Percentiles rank a stretch among this genome's conserved stretches.
These are phyloP conservation scores for Peromyscus californicus DNA, from an alignment of 2,113 vertebrate species.

Conservation along the genomic window DNA sequence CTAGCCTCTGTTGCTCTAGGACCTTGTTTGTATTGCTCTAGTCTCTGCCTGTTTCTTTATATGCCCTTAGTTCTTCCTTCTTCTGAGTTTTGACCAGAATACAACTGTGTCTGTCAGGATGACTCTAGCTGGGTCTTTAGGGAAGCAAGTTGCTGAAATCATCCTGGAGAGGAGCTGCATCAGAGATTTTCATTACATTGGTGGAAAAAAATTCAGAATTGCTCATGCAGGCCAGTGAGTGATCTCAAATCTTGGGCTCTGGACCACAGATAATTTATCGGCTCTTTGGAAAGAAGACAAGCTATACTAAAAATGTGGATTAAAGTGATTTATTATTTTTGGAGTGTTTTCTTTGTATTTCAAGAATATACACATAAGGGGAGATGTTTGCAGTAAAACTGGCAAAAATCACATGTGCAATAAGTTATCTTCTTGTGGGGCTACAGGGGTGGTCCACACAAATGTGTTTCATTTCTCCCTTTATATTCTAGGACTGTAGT, in stretches of 20 bases:
- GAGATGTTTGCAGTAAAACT: slow-evolving; percentile 67
- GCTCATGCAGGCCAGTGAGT: background rate
- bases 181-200: background rate
- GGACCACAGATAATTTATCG: slow-evolving; percentile 64
- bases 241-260: slow-evolving; percentile 40
- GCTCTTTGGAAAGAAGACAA: slow-evolving; percentile 65
- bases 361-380: slow-evolving; percentile 61
- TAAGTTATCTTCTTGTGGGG: slow-evolving; percentile 47
- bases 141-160: background rate
- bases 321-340: slow-evolving; percentile 73
- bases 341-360: slow-evolving; percentile 58
- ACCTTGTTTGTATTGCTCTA: background rate
- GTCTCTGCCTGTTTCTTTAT: background rate
- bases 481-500: slow-evolving; percentile 19
- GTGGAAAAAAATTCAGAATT: background rate
- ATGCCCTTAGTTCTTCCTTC: background rate
- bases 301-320: slow-evolving; percentile 67
- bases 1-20: too few relatives aligned
- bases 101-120: background rate
- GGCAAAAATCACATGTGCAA: slow-evolving; percentile 47
- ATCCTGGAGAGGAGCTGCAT: background rate
- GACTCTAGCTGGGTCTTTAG: background rate
- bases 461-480: background rate
- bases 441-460: background rate
- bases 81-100: background rate